These are phyloP conservation scores for Triplophysa yarkandensis DNA, from an alignment of 2,797 vertebrate species.

Conservation along the genomic window DNA sequence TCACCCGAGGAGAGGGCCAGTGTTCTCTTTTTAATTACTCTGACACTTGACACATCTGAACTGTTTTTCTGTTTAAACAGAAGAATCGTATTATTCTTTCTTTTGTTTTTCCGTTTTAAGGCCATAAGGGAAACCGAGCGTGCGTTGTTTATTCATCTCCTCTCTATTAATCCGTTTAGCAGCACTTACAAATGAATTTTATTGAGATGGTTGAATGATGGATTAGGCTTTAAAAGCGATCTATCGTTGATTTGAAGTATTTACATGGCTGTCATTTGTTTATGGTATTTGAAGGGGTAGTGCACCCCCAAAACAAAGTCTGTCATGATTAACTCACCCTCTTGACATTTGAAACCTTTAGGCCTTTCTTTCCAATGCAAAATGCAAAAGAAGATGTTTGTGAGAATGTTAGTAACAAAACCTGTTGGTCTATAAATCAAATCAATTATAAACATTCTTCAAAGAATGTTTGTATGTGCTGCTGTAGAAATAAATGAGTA, in stretches of 20 bases:
- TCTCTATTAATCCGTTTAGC: slow-evolving; percentile 46
- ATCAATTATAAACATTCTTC: too few relatives aligned
- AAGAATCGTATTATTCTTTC: slow-evolving; percentile 45
- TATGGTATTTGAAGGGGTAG: background rate
- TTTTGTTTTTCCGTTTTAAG: slow-evolving; percentile 23
- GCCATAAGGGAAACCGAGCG: slow-evolving; percentile 22
- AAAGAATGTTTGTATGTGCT: too few relatives aligned
- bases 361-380: too few relatives aligned
- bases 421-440: too few relatives aligned
- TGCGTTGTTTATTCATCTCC: slow-evolving; percentile 47
- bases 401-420: too few relatives aligned
- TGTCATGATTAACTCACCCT: background rate
- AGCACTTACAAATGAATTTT: slow-evolving; percentile 45
- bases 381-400: too few relatives aligned
- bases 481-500: too few relatives aligned
- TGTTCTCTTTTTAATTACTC: slow-evolving; percentile 78
- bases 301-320: background rate
- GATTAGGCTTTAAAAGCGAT: slow-evolving; percentile 12
- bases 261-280: slow-evolving; percentile 10
- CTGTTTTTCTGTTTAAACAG: slow-evolving; percentile 73
- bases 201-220: slow-evolving; percentile 37
- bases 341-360: too few relatives aligned
- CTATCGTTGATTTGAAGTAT: background rate
- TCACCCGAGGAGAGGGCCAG: slow-evolving; percentile 77
- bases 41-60: slow-evolving; percentile 71